Conservation (phyloP, 2,888 invertebrate genomes). For the Muscina levida region DNA sequence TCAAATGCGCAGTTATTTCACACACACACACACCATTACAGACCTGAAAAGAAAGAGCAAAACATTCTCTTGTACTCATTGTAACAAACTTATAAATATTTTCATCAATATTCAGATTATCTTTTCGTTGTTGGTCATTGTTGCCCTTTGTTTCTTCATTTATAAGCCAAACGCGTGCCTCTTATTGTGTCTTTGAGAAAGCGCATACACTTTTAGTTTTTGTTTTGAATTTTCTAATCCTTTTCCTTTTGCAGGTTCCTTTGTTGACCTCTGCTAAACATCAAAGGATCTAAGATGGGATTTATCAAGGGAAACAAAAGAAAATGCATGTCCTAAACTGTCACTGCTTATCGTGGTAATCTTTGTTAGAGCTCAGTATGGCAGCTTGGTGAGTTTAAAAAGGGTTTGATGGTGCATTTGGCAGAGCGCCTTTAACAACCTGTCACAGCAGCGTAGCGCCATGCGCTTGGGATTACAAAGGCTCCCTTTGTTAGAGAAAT, state of each 20-base stretch:
- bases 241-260: slow-evolving; percentile 34
- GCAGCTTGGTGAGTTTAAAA: not conserved
- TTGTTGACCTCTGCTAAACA: slow-evolving; percentile 48
- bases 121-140: slow-evolving; percentile 53
- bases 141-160: slow-evolving; percentile 30
- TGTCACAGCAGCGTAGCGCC: slow-evolving; percentile 60
- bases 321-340: slow-evolving; percentile 61
- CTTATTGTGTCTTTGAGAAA: slow-evolving; percentile 35
- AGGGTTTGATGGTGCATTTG: slow-evolving; percentile 38
- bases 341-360: slow-evolving; percentile 66
- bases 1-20: not conserved
- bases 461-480: slow-evolving; percentile 56
- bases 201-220: not conserved
- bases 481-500: not conserved
- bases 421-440: slow-evolving; percentile 49
- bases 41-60: slow-evolving; percentile 3
- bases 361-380: slow-evolving; percentile 44
- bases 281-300: slow-evolving; percentile 27
- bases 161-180: slow-evolving; percentile 59
- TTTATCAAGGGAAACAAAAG: slow-evolving; percentile 15
- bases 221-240: slow-evolving; percentile 44
- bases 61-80: slow-evolving; percentile 23
- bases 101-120: slow-evolving; percentile 65
- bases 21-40: not conserved
- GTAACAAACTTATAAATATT: slow-evolving; percentile 59